Base-by-base conservation (phyloP, 2,797 vertebrate species). In the Argentina silus region DNA sequence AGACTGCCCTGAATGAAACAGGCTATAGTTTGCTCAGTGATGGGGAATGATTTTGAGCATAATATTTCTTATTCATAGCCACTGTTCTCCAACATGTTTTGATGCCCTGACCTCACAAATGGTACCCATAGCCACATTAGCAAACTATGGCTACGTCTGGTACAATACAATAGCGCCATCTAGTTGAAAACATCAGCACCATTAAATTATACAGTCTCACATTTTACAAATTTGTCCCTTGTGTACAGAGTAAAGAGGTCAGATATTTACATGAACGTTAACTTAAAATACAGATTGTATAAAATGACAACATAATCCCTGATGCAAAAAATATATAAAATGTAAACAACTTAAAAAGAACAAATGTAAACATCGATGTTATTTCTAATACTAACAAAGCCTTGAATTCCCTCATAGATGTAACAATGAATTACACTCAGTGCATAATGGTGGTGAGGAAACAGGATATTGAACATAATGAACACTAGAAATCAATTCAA, bases 151-250 rank as follows among this genome's bases (percentile, higher is more conserved):
- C 50, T 51, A 11, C 80, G 64, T 50, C 45, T 87, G 81, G 79
- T 89, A 76, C 81, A 84, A 85, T 78, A 88, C 83, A 85, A 69
- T 78, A 86, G 81, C 69, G 84, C 83, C 85, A 82, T 83, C 85
- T 87, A 88, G 79, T 85, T 78, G 86, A 79, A 89, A 91, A 91
- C 80, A 84, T 93, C 89, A 93, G 92, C 92, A 93, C 92, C 92
- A 88, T 87, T 85, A 88, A 87, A 88, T 87, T 84, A 90, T 89
- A 92, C 90, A 93, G 90, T 93, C 88, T 91, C 85, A 89, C 84
- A 75, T 86, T 81, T 85, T 75, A 63, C 57, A 92, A 91, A 90
- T 84, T 81, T 90, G 87, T 91, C 89, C 85, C 86, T 89, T 90
- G 87, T 90, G 91, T 85, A 92, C 76, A 83, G 78, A 55, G 15